Percentiles rank a stretch among this genome's conserved stretches.
These are phyloP conservation scores for Mionectes macconnelli DNA, from an alignment of 2,113 vertebrate genomes.

Conservation along the genomic window DNA sequence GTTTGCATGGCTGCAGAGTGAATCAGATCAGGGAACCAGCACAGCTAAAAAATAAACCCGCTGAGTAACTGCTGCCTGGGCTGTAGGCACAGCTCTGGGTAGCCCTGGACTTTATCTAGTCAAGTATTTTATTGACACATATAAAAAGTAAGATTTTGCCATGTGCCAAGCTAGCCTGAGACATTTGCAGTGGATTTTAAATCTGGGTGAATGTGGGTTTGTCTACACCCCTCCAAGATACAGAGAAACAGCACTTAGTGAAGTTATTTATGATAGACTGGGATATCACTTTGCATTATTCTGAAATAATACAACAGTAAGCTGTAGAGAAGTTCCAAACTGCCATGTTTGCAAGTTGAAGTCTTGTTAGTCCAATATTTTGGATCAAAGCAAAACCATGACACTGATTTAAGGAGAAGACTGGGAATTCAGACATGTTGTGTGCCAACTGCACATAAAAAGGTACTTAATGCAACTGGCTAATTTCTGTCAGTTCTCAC, in stretches of 20 bases:
- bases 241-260: background rate
- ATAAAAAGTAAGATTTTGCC: background rate
- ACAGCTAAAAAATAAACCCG: background rate
- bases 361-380: background rate
- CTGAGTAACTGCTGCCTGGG: background rate
- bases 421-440: background rate
- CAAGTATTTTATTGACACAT: background rate
- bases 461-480: background rate
- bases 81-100: background rate
- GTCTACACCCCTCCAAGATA: background rate
- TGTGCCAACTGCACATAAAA: background rate
- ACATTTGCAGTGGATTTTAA: background rate
- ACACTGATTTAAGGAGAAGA: background rate
- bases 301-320: background rate
- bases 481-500: background rate
- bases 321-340: background rate
- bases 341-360: background rate
- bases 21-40: constrained; percentile 16
- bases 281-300: background rate
- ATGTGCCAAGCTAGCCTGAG: background rate
- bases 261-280: background rate
- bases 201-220: background rate
- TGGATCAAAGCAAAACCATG: background rate
- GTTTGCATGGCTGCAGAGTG: constrained; percentile 29
- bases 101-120: background rate